A percentile compares a stretch with the other conserved stretches of the same genome.
Evolutionary conservation across 2,113 vertebrate genomes (phyloP).

Genomic region (Chionis minor): DNA sequence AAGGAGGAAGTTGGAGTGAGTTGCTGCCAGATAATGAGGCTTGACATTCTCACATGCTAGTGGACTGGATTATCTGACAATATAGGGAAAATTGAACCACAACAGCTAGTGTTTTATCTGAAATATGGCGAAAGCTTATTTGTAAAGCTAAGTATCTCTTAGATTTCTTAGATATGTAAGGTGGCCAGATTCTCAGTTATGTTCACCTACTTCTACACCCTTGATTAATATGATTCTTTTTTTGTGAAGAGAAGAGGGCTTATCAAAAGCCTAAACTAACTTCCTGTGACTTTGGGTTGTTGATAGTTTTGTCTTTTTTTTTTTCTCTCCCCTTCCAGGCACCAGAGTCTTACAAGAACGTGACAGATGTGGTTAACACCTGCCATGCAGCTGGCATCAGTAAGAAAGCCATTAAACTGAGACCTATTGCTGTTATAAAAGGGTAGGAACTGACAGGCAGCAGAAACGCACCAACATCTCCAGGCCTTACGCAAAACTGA

Average conservation of each 20-base stretch:
- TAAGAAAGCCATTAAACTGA: constrained; percentile 95
- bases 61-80: neutral
- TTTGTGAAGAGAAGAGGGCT: neutral
- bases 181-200: neutral
- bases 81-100: neutral
- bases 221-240: neutral
- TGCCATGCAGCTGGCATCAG: constrained; percentile 97
- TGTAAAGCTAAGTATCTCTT: neutral
- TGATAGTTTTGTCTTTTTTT: neutral
- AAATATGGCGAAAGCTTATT: neutral
- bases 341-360: constrained; percentile 97
- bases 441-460: constrained; percentile 72
- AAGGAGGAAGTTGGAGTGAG: neutral
- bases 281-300: neutral
- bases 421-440: constrained; percentile 97
- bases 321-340: constrained; percentile 74
- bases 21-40: neutral
- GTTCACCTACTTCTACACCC: neutral
- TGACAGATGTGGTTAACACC: constrained; percentile 96
- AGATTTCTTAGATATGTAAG: neutral
- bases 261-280: neutral
- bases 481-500: constrained; percentile 21
- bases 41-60: neutral
- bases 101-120: neutral
- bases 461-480: neutral